Base-by-base conservation (phyloP, 2,113 vertebrate species). In the Rhipidura dahli region DNA sequence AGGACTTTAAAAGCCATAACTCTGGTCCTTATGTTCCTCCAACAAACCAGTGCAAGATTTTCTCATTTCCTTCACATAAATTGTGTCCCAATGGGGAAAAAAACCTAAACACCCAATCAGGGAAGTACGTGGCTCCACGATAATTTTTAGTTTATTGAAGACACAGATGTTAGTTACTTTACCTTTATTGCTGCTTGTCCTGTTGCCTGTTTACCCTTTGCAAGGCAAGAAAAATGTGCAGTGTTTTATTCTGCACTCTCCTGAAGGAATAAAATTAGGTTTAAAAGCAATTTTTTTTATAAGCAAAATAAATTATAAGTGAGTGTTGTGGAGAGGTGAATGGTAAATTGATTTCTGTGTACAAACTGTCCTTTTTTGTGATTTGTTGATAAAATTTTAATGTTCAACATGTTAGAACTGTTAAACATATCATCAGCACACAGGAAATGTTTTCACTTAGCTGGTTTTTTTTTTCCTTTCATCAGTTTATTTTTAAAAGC, bases 321-420 rank as follows among this genome's bases (percentile, higher is more conserved):
- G 20, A 97, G 15, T 92, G 49, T 87, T 92, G 45, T 71, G 68
- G 93, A 96, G 76, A 97, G 93, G 91, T 94, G 47, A 76, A 94
- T 87, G n/a, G 89, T 94, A 98, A 98, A 98, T 98, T 96, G 96
- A 97, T 97, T 98, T 96, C 87, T 96, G 59, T 94, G 82, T 94
- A 96, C 76, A 96, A 97, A 97, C 95, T 97, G 35, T 95, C 75
- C 33, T 91, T 97, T 96, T 97, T 64, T 86, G 72, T 95, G 84
- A 97, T 97, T 95, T 97, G 71, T 73, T 97, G 96, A 94, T 96
- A 97, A 97, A 96, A 97, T 95, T 97, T 97, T 98, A 95, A 97
- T 96, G 92, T 90, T 97, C 72, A 77, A 95, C 91, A 95, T 93
- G 94, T 96, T 97, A 95, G 60, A 97, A 97, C 70, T 95, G 77